These are phyloP conservation scores for Pyxicephalus adspersus DNA, from an alignment of 2,113 vertebrate species.

Conservation along the genomic window DNA sequence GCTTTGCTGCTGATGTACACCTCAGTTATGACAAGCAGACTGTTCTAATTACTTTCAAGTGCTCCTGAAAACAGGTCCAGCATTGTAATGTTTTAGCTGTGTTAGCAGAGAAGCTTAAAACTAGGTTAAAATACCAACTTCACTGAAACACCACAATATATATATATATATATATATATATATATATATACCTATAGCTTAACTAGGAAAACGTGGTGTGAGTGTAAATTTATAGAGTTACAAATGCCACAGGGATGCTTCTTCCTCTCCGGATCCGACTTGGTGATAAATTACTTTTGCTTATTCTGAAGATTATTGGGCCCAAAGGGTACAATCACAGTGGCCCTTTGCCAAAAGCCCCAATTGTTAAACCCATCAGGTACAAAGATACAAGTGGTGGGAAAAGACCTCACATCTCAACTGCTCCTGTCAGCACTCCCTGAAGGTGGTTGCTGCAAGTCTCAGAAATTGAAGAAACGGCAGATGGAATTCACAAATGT, in stretches of 20 bases:
- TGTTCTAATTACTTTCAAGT: conserved; percentile 23
- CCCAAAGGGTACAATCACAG: conserved; percentile 23
- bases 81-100: not conserved
- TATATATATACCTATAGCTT: too few relatives aligned
- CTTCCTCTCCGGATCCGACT: not conserved
- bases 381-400: not conserved
- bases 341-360: not conserved
- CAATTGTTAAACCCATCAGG: not conserved
- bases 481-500: not conserved
- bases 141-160: not conserved
- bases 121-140: conserved; percentile 15
- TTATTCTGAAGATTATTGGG: conserved; percentile 33
- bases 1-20: conserved; percentile 22
- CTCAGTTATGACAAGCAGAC: conserved; percentile 31
- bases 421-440: not conserved
- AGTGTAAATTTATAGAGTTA: not conserved
- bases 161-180: too few relatives aligned
- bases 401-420: not conserved
- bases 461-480: not conserved
- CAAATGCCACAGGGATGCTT: not conserved
- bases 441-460: not conserved
- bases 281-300: conserved; percentile 20
- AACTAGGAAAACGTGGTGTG: not conserved
- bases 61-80: not conserved
- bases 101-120: not conserved